These are phyloP conservation scores for Parotocinclus haroldoi DNA, from an alignment of 2,797 vertebrate genomes.

Conservation along the genomic window DNA sequence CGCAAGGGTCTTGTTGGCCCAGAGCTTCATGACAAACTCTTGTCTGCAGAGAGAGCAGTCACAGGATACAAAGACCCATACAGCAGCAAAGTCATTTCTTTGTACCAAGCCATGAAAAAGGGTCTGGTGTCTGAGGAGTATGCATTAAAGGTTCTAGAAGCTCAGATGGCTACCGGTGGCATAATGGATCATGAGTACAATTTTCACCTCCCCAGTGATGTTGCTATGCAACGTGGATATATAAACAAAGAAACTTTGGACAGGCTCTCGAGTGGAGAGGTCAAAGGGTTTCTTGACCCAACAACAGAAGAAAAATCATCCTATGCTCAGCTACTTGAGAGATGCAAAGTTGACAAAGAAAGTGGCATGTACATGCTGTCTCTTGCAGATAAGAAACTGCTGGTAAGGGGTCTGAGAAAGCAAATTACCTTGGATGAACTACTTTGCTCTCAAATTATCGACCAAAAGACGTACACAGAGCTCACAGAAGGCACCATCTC, in stretches of 20 bases:
- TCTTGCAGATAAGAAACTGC: constrained; percentile 78
- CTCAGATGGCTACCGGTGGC: constrained; percentile 89
- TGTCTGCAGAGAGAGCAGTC: constrained; percentile 90
- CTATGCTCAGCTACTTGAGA: constrained; percentile 83
- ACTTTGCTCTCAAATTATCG: constrained; percentile 84
- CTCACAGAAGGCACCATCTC: constrained; percentile 83
- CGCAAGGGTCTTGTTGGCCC: constrained; percentile 91
- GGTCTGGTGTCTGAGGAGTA: constrained; percentile 85
- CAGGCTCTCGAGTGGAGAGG: constrained; percentile 70
- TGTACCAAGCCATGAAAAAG: constrained; percentile 97
- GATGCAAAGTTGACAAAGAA: constrained; percentile 77
- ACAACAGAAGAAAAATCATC: constrained; percentile 84
- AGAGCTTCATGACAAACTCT: constrained; percentile 90
- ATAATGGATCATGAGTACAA: constrained; percentile 86
- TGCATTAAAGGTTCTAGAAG: constrained; percentile 88
- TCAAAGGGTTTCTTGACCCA: constrained; percentile 83
- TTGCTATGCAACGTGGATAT: constrained; percentile 86
- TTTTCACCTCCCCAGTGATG: constrained; percentile 87
- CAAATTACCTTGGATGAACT: constrained; percentile 92
- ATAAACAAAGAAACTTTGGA: constrained; percentile 86
- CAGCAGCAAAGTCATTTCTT: constrained; percentile 87
- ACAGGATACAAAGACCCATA: constrained; percentile 94
- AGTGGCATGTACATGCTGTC: constrained; percentile 80
- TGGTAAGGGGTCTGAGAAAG: constrained; percentile 90
- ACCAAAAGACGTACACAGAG: constrained; percentile 80